A percentile compares a stretch with the other conserved stretches of the same genome.
Evolutionary conservation across 2,797 vertebrate genomes (phyloP).

Genomic region (Capromys pilorides): DNA sequence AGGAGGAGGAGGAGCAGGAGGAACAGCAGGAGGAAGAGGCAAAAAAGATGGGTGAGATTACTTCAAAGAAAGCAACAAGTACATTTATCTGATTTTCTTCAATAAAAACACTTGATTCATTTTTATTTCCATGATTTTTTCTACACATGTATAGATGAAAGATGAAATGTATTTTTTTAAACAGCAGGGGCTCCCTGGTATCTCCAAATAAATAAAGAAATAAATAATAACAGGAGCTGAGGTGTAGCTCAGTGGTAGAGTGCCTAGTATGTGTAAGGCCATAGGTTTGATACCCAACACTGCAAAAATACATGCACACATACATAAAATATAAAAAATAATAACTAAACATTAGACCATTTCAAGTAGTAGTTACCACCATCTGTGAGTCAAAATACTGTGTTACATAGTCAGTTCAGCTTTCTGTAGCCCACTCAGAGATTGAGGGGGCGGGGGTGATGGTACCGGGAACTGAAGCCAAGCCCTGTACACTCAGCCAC

Average conservation of each 20-base stretch:
- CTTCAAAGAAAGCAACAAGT: neutral
- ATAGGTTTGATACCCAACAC: neutral
- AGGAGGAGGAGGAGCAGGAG: neutral
- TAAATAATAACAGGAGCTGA: neutral
- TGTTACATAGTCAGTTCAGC: neutral
- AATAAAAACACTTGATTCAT: neutral
- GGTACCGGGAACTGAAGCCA: neutral
- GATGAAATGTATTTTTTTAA: neutral
- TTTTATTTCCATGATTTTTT: neutral
- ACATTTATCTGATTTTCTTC: slow-evolving; percentile 12
- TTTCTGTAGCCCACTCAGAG: neutral
- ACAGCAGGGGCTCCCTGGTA: neutral
- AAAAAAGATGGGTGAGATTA: neutral
- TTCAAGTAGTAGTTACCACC: neutral
- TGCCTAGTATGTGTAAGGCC: neutral
- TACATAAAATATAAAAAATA: neutral
- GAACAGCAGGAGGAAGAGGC: neutral
- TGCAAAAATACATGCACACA: neutral
- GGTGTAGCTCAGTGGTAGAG: neutral
- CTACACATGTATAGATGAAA: neutral
- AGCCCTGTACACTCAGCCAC: neutral
- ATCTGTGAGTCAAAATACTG: slow-evolving; percentile 8
- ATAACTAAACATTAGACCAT: neutral
- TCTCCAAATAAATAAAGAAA: no score
- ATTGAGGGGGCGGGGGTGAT: no score